These are phyloP conservation scores for Chaetodon auriga DNA, from an alignment of 2,113 vertebrate genomes.

Conservation along the genomic window DNA sequence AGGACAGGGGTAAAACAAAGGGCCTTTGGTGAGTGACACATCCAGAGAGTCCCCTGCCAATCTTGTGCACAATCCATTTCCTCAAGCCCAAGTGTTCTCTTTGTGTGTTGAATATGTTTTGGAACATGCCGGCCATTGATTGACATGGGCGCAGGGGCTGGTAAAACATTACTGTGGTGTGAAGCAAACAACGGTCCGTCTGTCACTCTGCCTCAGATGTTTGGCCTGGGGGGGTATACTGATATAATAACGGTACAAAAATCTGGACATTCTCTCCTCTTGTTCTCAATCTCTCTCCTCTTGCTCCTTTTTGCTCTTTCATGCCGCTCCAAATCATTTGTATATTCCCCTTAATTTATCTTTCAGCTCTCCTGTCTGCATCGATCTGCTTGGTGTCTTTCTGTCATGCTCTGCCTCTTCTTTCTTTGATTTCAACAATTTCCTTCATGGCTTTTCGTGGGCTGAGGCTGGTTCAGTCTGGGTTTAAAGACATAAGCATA, in stretches of 20 bases:
- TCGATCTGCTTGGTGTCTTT: not conserved
- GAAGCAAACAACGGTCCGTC: slow-evolving; percentile 83
- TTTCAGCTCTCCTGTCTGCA: slow-evolving; percentile 8
- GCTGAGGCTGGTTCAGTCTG: not conserved
- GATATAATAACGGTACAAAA: slow-evolving; percentile 75
- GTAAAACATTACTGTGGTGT: slow-evolving; percentile 87
- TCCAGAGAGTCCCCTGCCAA: slow-evolving; percentile 73
- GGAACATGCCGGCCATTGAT: slow-evolving; percentile 85
- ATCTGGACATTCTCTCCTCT: slow-evolving; percentile 60
- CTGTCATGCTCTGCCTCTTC: not conserved
- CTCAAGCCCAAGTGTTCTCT: slow-evolving; percentile 86
- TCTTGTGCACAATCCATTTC: slow-evolving; percentile 80
- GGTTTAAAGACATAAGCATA: not conserved
- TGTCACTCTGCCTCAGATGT: slow-evolving; percentile 86
- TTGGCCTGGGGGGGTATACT: slow-evolving; percentile 80
- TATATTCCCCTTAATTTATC: slow-evolving; percentile 16
- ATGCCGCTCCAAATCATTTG: not conserved
- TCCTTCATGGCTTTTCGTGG: not conserved
- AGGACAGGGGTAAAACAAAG: slow-evolving; percentile 66
- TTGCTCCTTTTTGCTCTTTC: not conserved
- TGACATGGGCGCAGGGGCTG: slow-evolving; percentile 86
- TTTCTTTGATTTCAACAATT: not conserved
- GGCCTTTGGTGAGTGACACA: slow-evolving; percentile 74
- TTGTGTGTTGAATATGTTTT: slow-evolving; percentile 89
- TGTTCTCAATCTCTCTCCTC: slow-evolving; percentile 34